phyloP scores from a whole-genome alignment of 1,140 invertebrate species.

The Brachionus koreanus region DNA sequence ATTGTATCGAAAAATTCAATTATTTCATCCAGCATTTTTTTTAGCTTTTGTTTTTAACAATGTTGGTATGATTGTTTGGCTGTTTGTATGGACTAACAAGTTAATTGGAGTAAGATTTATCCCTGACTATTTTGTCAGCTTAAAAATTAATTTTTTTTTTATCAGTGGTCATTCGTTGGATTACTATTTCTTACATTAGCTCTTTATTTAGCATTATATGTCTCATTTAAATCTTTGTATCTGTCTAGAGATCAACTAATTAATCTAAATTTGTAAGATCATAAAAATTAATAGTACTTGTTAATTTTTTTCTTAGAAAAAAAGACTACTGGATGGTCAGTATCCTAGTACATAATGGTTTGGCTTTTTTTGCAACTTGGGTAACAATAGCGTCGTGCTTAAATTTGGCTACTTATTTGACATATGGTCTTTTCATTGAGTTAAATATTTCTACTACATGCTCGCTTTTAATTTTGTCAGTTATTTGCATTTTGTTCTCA shows the following conservation, averaged over 20 bases:
- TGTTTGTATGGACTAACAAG: constrained; percentile 50
- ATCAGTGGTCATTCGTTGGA: constrained; percentile 29
- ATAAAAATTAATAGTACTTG: not conserved
- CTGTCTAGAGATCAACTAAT: not conserved
- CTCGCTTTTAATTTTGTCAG: constrained; percentile 45
- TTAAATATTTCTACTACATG: constrained; percentile 47
- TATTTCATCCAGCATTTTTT: constrained; percentile 48
- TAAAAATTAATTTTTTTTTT: constrained; percentile 45
- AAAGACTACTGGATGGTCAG: constrained; percentile 50
- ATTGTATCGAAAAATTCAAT: constrained; percentile 46
- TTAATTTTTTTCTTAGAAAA: not conserved
- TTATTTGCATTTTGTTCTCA: constrained; percentile 47
- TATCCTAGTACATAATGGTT: constrained; percentile 53
- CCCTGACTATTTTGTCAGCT: not conserved
- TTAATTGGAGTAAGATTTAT: constrained; percentile 47
- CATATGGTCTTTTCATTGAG: constrained; percentile 45
- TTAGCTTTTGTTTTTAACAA: constrained; percentile 48
- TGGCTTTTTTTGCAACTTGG: constrained; percentile 54
- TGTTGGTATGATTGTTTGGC: constrained; percentile 50
- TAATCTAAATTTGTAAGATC: constrained; percentile 1
- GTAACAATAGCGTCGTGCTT: constrained; percentile 51
- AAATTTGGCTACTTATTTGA: constrained; percentile 50
- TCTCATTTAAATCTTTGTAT: not conserved
- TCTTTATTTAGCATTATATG: not conserved
- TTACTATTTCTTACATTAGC: not conserved